Conservation (phyloP, 30 jellyfish, hydroid and myxozoan genomes). For the Turritopsis dohrnii region DNA sequence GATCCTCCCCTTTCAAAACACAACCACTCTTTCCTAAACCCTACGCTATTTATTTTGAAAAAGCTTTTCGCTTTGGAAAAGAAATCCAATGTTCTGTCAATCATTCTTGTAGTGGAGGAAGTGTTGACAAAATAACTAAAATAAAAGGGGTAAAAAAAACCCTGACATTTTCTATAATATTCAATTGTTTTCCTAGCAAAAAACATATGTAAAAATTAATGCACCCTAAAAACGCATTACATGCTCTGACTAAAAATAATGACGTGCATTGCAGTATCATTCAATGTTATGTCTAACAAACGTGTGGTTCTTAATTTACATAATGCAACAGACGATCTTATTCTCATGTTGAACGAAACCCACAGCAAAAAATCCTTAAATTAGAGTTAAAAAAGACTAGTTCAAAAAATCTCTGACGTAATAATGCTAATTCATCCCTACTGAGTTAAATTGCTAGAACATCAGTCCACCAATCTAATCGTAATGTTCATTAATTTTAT, state of each 20-base stretch:
- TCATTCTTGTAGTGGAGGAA: too few species aligned
- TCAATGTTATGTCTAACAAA: not conserved
- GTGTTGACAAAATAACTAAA: too few species aligned
- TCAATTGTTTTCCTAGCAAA: not conserved
- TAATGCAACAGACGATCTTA: not conserved
- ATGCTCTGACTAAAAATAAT: not conserved
- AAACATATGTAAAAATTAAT: too few species aligned
- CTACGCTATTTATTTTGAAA: too few species aligned
- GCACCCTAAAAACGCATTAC: not conserved
- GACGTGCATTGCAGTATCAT: not conserved
- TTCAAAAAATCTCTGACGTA: not conserved
- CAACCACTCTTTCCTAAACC: too few species aligned
- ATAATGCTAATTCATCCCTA: not conserved
- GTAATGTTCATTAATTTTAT: conserved; percentile 70
- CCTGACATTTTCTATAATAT: not conserved
- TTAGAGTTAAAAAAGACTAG: not conserved
- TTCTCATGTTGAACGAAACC: too few species aligned
- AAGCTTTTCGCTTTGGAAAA: too few species aligned
- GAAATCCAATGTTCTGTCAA: too few species aligned
- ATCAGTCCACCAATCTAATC: not conserved
- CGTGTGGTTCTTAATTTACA: not conserved
- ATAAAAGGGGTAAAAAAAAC: too few species aligned
- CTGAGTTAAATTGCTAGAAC: not conserved
- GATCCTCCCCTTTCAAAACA: too few species aligned
- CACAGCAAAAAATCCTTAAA: not conserved